Conservation (phyloP, 2,888 invertebrate species). For the Eurytoma californica region DNA sequence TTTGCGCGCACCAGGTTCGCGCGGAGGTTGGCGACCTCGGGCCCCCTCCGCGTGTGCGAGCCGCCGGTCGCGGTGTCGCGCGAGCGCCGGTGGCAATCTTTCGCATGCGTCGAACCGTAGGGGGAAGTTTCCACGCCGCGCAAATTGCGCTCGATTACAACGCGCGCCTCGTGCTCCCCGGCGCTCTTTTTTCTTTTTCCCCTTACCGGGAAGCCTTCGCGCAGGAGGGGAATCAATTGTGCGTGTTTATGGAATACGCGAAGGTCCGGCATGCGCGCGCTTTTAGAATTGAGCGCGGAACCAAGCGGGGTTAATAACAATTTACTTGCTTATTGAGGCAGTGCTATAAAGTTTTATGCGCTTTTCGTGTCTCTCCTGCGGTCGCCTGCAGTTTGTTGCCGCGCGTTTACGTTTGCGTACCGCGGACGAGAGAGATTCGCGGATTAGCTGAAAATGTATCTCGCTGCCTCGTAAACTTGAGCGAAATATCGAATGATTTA, state of each 20-base stretch:
- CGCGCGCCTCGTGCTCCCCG: constrained; percentile 7
- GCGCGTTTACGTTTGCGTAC: not conserved
- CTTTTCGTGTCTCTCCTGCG: not conserved
- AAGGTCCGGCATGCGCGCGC: not conserved
- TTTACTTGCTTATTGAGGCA: constrained; percentile 36
- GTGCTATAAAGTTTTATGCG: constrained; percentile 35
- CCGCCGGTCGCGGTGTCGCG: not conserved
- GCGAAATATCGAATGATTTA: constrained; percentile 13
- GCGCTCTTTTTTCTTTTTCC: not conserved
- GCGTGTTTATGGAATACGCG: constrained; percentile 37
- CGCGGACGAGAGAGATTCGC: not conserved
- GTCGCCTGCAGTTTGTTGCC: constrained; percentile 12
- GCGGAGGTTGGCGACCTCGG: constrained; percentile 21
- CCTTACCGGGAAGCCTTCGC: not conserved
- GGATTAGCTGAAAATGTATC: constrained; percentile 13
- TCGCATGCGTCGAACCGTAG: constrained; percentile 11
- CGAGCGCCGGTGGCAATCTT: constrained; percentile 10
- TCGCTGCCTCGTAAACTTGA: not conserved
- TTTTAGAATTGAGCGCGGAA: not conserved
- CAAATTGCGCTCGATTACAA: constrained; percentile 49
- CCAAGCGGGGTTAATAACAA: constrained; percentile 37
- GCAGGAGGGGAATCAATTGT: constrained; percentile 9
- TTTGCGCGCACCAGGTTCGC: too few relatives aligned
- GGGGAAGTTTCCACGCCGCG: not conserved
- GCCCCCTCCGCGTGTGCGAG: not conserved